A percentile compares a stretch with the other conserved stretches of the same genome.
Conservation (phyloP, 1,140 invertebrate species). For the Propsilocerus akamusi region DNA sequence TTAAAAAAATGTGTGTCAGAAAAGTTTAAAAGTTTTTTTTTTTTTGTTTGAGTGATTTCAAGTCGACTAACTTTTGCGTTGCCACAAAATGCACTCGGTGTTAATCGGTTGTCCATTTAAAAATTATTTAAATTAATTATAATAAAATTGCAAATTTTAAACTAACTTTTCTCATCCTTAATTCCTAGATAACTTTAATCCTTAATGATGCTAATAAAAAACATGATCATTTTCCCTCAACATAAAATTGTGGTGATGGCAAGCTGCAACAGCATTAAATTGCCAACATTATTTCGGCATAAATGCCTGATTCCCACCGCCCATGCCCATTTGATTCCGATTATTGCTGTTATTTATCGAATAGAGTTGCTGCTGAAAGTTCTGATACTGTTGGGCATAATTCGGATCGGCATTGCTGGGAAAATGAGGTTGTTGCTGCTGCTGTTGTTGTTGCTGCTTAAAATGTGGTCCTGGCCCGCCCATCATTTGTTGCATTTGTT, state of each 20-base stretch:
- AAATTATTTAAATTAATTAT: constrained; percentile 2
- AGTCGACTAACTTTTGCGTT: too few relatives aligned
- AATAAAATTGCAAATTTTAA: constrained; percentile 1
- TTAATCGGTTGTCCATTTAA: too few relatives aligned
- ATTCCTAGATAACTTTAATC: neutral
- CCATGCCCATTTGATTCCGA: constrained; percentile 17
- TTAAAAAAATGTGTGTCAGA: too few relatives aligned
- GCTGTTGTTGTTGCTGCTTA: constrained; percentile 17
- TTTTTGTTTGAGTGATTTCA: too few relatives aligned
- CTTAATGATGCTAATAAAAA: neutral
- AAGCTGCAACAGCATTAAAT: neutral
- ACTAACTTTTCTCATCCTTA: neutral
- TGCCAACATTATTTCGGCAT: constrained; percentile 6
- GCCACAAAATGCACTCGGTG: too few relatives aligned
- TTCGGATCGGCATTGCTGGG: constrained; percentile 74
- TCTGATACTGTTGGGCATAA: constrained; percentile 87
- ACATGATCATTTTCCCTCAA: neutral
- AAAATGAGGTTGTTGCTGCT: constrained; percentile 38
- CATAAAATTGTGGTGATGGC: neutral
- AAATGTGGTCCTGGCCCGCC: constrained; percentile 19
- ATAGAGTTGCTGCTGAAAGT: constrained; percentile 87
- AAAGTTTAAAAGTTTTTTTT: too few relatives aligned
- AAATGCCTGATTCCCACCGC: constrained; percentile 1
- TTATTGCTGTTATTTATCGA: constrained; percentile 60
- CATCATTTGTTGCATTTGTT: constrained; percentile 46